Evolutionary conservation across 2,113 vertebrate species (phyloP).

Genomic region (Embiotoca jacksoni): DNA sequence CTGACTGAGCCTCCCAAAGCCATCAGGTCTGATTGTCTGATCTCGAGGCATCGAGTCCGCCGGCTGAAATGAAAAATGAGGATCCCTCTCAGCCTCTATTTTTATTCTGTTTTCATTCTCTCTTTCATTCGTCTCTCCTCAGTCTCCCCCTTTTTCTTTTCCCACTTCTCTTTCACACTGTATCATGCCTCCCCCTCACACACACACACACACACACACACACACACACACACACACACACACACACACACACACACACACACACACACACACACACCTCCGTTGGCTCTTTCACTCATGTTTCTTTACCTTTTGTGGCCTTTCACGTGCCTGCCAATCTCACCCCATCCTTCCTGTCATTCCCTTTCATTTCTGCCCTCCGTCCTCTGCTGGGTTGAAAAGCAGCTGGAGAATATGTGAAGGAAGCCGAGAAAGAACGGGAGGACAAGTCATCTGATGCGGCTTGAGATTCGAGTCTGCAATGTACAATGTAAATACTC

Average conservation of each 20-base stretch:
- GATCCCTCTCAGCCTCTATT: conserved; percentile 74
- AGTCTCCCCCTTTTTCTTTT: conserved; percentile 49
- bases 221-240: neutral
- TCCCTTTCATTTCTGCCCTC: conserved; percentile 31
- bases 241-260: conserved; percentile 10
- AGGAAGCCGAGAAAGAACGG: conserved; percentile 10
- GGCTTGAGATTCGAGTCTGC: neutral
- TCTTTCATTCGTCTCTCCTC: conserved; percentile 62
- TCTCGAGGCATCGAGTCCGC: conserved; percentile 68
- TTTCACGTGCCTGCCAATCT: conserved; percentile 52
- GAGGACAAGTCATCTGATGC: neutral
- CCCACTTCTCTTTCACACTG: conserved; percentile 47
- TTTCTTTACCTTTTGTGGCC: conserved; percentile 64
- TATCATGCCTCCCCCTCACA: conserved; percentile 7
- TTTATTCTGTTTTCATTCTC: conserved; percentile 75
- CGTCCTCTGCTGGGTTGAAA: conserved; percentile 44
- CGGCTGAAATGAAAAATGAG: conserved; percentile 77
- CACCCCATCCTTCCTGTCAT: conserved; percentile 36
- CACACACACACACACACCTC: conserved; percentile 16
- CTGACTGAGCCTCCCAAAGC: conserved; percentile 79
- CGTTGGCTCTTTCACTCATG: conserved; percentile 45
- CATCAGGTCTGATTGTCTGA: conserved; percentile 80
- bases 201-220: conserved; percentile 18
- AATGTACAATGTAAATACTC: neutral
- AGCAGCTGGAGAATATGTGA: conserved; percentile 24